A percentile compares a stretch with the other conserved stretches of the same genome.
These are phyloP conservation scores for Melipona bicolor DNA, from an alignment of 2,888 invertebrate species.

Conservation along the genomic window DNA sequence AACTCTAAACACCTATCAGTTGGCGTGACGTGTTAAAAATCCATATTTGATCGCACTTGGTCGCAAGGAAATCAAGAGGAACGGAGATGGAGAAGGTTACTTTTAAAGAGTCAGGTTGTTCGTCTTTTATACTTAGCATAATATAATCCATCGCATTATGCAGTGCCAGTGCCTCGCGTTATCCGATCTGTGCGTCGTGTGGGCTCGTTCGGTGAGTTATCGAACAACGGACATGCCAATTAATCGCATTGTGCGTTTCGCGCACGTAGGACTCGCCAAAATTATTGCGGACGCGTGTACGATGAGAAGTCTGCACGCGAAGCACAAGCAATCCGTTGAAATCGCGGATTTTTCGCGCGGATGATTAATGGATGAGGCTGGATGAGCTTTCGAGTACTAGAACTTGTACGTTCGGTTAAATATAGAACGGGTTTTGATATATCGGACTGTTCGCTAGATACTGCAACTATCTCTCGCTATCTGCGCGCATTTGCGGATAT, in stretches of 20 bases:
- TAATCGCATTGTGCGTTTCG: slow-evolving; percentile 43
- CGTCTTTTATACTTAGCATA: slow-evolving; percentile 16
- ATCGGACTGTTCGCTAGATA: slow-evolving; percentile 9
- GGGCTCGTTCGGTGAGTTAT: slow-evolving; percentile 46
- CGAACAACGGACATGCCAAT: slow-evolving; percentile 37
- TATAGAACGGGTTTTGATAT: slow-evolving; percentile 23
- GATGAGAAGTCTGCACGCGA: background rate
- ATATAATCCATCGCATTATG: slow-evolving; percentile 35
- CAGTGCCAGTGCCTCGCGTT: slow-evolving; percentile 21
- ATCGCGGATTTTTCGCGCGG: background rate
- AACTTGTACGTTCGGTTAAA: slow-evolving; percentile 6
- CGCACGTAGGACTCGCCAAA: slow-evolving; percentile 38
- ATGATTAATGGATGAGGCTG: slow-evolving; percentile 12
- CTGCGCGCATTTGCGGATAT: background rate
- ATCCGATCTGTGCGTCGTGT: slow-evolving; percentile 32
- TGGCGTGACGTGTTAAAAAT: background rate
- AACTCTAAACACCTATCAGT: background rate
- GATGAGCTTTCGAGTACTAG: slow-evolving; percentile 12
- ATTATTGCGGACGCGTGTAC: slow-evolving; percentile 32
- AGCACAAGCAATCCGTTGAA: slow-evolving; percentile 1
- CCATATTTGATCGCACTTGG: background rate
- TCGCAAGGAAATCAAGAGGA: background rate
- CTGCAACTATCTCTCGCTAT: background rate
- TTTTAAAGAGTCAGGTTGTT: slow-evolving; percentile 16
- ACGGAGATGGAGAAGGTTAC: background rate